phyloP scores from a whole-genome alignment of 1,140 invertebrate genomes.

The Microvelia longipes region DNA sequence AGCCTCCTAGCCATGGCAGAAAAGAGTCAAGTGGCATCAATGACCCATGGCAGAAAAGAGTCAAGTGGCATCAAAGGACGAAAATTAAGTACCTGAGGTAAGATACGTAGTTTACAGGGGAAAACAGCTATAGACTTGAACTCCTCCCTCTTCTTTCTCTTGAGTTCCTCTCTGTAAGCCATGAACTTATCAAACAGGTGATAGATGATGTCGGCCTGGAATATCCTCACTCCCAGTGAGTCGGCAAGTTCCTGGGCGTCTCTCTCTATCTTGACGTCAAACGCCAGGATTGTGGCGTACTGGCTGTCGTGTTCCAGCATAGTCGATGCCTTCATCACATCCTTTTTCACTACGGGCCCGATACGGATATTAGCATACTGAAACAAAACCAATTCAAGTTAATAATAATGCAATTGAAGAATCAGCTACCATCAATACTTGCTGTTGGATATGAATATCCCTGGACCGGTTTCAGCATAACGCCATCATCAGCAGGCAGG shows the following conservation, averaged over 20 bases:
- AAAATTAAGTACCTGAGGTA: constrained; percentile 74
- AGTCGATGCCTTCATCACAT: constrained; percentile 97
- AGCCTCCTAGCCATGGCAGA: too few relatives aligned
- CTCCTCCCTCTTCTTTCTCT: constrained; percentile 80
- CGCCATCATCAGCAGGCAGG: too few relatives aligned
- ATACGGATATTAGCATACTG: constrained; percentile 97
- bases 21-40: too few relatives aligned
- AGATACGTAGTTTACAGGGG: constrained; percentile 80
- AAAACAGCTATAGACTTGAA: constrained; percentile 95
- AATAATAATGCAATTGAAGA: constrained; percentile 18
- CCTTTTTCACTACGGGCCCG: constrained; percentile 96
- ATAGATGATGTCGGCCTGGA: constrained; percentile 99
- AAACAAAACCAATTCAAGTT: too few relatives aligned
- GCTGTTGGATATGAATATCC: too few relatives aligned
- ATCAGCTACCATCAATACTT: too few relatives aligned
- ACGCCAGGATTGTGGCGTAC: constrained; percentile 95
- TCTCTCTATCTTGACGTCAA: constrained; percentile 95
- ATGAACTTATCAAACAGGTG: constrained; percentile 97
- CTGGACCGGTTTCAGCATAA: too few relatives aligned
- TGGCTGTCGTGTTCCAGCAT: constrained; percentile 98
- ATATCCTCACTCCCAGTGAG: constrained; percentile 84
- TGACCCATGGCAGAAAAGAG: too few relatives aligned
- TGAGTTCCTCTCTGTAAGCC: constrained; percentile 85
- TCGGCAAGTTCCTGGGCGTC: constrained; percentile 97
- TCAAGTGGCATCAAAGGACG: too few relatives aligned